Base-by-base conservation (phyloP, 1,140 invertebrate species). In the Anastrepha ludens region DNA sequence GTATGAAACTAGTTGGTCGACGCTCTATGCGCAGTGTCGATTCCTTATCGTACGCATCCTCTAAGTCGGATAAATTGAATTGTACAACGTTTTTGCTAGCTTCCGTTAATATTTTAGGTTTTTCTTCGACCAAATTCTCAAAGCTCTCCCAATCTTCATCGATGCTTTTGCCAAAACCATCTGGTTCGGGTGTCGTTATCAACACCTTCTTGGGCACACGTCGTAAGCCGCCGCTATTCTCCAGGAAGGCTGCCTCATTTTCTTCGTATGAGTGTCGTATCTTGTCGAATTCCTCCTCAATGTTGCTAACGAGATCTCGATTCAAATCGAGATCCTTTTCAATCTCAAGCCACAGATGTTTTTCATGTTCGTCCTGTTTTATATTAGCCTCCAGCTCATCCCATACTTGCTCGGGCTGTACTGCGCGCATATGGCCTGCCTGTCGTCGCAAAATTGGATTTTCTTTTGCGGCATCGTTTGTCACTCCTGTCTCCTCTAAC, bases 91-190 rank as follows among this genome's bases (percentile, higher is more conserved):
- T 17, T 17, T 87, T 64, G 60, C 13, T 44, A 59, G 15, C 4
- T 7, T 39, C 20, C 7, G 29, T 20, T 59, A 29, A 81, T 5
- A 2, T 85, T 67, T 29, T 85, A 64, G 59, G 29, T 9, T 86
- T 60, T 5, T 50, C 59, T 13, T 15, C 47, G 13, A n/a, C 88
- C 17, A 92, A 89, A 60, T 92, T 90, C 55, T 90, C 90, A 88
- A 92, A 92, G 88, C 90, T 92, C 39, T 90, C 90, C 91, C 91
- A 92, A 64, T 92, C 91, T 44, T 92, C 91, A n/a, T 92, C 91
- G 67, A 92, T 92, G 86, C 86, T 89, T 74, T 92, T 92, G 8
- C 91, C 91, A 88, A 91, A 92, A 13, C 91, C 91, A 13, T 90
- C 55, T 29, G 85, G 85, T 47, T 88, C 67, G 0, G 91, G 87